Base-by-base conservation (phyloP, 64 coral and sea anemone genomes). In the Pocillopora verrucosa region DNA sequence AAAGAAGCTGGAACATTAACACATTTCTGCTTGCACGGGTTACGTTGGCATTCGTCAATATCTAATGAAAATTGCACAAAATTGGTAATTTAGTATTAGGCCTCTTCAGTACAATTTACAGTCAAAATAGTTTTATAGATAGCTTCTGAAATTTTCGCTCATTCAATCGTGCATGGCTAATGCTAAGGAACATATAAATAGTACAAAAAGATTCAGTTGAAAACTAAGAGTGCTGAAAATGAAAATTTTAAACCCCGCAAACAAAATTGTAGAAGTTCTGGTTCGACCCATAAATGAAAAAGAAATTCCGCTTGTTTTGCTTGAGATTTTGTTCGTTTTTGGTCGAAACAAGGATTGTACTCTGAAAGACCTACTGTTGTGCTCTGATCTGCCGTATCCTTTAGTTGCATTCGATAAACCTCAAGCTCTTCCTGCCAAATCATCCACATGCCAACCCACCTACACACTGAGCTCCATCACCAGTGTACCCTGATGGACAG, bases 41-140 rank as follows among this genome's bases (percentile, higher is more conserved):
- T 30, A 16, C 30, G 51, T 59, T 59, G 51, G 61, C 89, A 91
- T 51, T 91, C 89, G 34, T 91, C 74, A 26, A 91, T 70, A n/a
- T 91, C 89, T 91, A 16, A 15, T 75, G 60, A 63, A 90, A 25
- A 34, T 4, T 5, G n/a, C 15, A 17, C 73, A 24, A 57, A 36
- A 68, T 68, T 10, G 19, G 7, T 30, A 60, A 7, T 35, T 56
- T 58, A 4, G 7, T 13, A 72, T 56, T 7, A 15, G 10, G 36
- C 9, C 7, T 34, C 2, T 25, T 17, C 19, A 56, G 5, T 58
- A 16, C 30, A 13, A 65, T 25, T 62, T 26, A 12, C 11, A 61
- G 16, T 17, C 58, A 45, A 59, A 56, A 45, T 16, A 17, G 56
- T 24, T 16, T 41, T 41, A 56, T 3, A 80, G 3, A 14, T 62